Evolutionary conservation across 2,888 invertebrate genomes (phyloP).

Genomic region (Nephrocerus scutellatus): DNA sequence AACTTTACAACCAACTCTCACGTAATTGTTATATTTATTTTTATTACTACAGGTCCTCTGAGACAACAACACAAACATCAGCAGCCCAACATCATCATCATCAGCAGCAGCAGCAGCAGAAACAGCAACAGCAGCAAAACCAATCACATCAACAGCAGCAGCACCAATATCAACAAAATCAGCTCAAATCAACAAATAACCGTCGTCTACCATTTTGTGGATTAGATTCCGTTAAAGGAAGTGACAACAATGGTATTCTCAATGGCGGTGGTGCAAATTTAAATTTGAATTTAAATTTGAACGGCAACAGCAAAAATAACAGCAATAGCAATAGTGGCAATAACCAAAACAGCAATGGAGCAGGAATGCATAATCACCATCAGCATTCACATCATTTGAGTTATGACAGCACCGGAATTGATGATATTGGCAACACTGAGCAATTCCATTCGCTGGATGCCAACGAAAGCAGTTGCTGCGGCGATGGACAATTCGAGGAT

Average conservation of each 20-base stretch:
- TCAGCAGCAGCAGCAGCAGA: conserved; percentile 16
- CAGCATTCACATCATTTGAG: conserved; percentile 20
- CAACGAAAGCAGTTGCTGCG: conserved; percentile 37
- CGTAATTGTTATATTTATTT: no score
- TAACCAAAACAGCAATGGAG: neutral
- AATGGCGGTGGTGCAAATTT: conserved; percentile 28
- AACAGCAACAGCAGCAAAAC: conserved; percentile 14
- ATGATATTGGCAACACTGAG: conserved; percentile 25
- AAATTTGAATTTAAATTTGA: conserved; percentile 25
- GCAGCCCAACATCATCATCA: conserved; percentile 17
- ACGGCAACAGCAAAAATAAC: conserved; percentile 3
- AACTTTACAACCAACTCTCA: no score
- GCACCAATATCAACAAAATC: conserved; percentile 27
- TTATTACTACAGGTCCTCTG: no score
- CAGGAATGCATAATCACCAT: conserved; percentile 4
- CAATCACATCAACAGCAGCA: conserved; percentile 15
- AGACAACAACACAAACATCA: conserved; percentile 14
- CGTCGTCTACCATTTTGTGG: conserved; percentile 40
- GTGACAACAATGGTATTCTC: conserved; percentile 34
- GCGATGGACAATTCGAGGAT: conserved; percentile 41
- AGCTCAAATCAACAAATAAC: conserved; percentile 29
- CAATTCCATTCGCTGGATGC: conserved; percentile 37
- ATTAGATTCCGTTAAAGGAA: conserved; percentile 37
- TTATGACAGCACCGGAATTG: conserved; percentile 12
- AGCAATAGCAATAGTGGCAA: neutral